A percentile compares a stretch with the other conserved stretches of the same genome.
phyloP scores from a whole-genome alignment of 2,888 invertebrate genomes.

The Phymatocera aterrima region DNA sequence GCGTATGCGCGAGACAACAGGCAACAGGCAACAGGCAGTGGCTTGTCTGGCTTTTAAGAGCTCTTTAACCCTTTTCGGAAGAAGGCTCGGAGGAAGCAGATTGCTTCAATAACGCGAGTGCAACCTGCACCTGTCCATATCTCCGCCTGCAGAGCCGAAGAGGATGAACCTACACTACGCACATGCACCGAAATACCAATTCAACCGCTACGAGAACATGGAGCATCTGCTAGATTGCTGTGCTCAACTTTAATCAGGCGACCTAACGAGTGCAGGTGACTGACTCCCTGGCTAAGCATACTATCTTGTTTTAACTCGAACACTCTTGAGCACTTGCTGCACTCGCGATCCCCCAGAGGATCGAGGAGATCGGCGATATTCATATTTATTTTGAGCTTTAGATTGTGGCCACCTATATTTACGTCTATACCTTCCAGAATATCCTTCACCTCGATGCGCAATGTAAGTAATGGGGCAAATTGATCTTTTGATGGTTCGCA shows the following conservation, averaged over 20 bases:
- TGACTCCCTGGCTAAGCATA: slow-evolving; percentile 18
- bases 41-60: slow-evolving; percentile 51
- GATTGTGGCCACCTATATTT: neutral
- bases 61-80: slow-evolving; percentile 51
- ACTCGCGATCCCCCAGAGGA: neutral
- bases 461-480: slow-evolving; percentile 5
- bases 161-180: slow-evolving; percentile 9
- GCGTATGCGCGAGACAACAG: slow-evolving; percentile 29
- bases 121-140: slow-evolving; percentile 32
- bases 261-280: slow-evolving; percentile 45
- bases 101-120: slow-evolving; percentile 41
- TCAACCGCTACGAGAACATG: neutral
- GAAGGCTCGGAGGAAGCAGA: slow-evolving; percentile 46
- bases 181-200: slow-evolving; percentile 9
- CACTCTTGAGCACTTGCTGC: neutral
- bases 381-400: neutral
- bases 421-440: neutral
- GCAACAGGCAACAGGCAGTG: slow-evolving; percentile 41
- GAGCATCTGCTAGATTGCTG: slow-evolving; percentile 41
- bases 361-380: slow-evolving; percentile 17
- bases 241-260: slow-evolving; percentile 30
- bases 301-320: slow-evolving; percentile 24
- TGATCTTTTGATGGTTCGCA: slow-evolving; percentile 41
- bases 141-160: neutral
- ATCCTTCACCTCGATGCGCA: neutral